Conservation (phyloP, 2,797 vertebrate genomes). For the Gallirallus australis region DNA sequence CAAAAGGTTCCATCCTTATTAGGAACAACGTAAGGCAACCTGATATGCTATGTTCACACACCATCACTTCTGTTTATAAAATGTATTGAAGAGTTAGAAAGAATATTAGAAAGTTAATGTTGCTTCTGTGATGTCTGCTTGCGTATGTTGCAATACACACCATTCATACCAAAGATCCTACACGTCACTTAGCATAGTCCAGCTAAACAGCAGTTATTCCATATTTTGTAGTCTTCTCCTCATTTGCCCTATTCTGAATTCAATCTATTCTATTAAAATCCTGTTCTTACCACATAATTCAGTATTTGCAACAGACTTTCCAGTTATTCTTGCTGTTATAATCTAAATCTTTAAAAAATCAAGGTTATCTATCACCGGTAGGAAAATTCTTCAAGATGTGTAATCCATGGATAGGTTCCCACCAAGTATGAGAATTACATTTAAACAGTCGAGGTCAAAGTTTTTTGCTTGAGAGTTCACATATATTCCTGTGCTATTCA, state of each 20-base stretch:
- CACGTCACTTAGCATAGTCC: not conserved
- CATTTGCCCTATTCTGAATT: not conserved
- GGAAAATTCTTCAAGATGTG: not conserved
- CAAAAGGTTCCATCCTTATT: not conserved
- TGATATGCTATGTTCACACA: not conserved
- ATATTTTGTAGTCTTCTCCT: not conserved
- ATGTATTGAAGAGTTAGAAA: not conserved
- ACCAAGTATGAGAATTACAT: not conserved
- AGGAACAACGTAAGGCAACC: not conserved
- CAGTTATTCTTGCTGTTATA: not conserved
- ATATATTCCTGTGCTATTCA: not conserved
- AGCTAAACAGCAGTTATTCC: not conserved
- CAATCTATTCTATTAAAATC: not conserved
- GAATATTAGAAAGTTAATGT: not conserved
- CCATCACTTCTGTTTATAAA: not conserved
- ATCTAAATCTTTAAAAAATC: not conserved
- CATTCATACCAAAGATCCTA: not conserved
- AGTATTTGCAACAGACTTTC: not conserved
- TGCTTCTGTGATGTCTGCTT: not conserved
- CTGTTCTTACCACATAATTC: not conserved
- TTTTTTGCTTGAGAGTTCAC: not conserved
- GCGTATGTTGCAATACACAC: not conserved
- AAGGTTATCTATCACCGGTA: not conserved
- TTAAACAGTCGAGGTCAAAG: not conserved
- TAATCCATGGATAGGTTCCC: not conserved